Evolutionary conservation across 2,888 invertebrate genomes (phyloP), one percentile per base, ranked within the genome.

Genomic region (Psylliodes chrysocephalus): DNA sequence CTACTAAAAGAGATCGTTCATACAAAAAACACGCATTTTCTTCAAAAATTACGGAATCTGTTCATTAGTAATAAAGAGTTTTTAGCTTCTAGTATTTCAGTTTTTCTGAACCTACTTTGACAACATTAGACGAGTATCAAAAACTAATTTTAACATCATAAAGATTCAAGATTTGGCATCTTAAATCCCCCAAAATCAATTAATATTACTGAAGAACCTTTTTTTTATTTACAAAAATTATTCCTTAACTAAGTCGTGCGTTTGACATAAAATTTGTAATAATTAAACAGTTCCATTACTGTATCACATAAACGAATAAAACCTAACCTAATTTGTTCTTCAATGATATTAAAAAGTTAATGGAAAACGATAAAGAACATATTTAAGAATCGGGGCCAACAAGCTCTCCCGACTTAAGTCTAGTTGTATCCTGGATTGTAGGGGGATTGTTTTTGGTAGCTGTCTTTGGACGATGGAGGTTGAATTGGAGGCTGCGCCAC

Each of bases 391-490:
- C 30, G 18, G 14, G 18, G 42, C 18, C 8, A 40, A 7, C 6
- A 42, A 8, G 8, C 10, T 6, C 8, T 2, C 8, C 33, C 33
- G 33, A 15, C 18, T 18, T 2, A 22, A 42, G 30, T 52, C 12
- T 56, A 64, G 30, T 63, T 66, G 38, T 63, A 70, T 10, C 63
- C 38, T 0, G 70, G 70, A 57, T 70, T 70, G 62, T 70, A 70
- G 5, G 70, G 70, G 4, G 70, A 40, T 40, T 70, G 70, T 35
- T 70, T 70, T 14, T 28, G 60, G 12, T 70, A 70, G 2, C 56
- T 66, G 14, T 70, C 70, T 19, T 60, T 61, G 2, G 35, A 35
- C 0, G 51, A 42, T 0, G 52, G 63, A 0, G 59, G 61, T 30
- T 63, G 62, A 10, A 59, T 52, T 2, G 70, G 70, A 1, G 70